These are phyloP conservation scores for Garra rufa DNA, from an alignment of 2,113 vertebrate genomes.

Conservation along the genomic window DNA sequence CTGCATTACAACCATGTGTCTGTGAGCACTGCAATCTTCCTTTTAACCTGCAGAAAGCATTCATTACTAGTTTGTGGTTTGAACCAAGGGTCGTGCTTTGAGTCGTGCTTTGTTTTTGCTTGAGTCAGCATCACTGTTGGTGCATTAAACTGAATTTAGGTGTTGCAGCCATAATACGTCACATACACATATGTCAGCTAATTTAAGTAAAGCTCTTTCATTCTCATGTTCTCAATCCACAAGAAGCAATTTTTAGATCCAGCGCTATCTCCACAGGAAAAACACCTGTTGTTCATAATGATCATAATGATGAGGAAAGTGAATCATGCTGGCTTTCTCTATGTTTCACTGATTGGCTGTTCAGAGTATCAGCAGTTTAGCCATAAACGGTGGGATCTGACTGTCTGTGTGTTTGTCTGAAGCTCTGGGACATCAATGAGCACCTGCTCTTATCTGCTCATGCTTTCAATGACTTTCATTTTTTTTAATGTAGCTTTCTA, in stretches of 20 bases:
- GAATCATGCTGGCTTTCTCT: background rate
- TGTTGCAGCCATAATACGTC: background rate
- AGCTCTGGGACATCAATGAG: too few relatives aligned
- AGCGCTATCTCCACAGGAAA: background rate
- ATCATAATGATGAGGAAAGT: background rate
- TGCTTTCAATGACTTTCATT: background rate
- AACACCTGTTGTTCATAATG: background rate
- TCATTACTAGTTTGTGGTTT: too few relatives aligned
- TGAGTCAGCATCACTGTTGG: too few relatives aligned
- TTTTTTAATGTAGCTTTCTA: background rate
- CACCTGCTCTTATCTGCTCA: background rate
- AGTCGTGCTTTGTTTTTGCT: too few relatives aligned
- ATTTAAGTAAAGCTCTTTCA: background rate
- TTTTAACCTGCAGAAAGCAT: too few relatives aligned
- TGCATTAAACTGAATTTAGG: too few relatives aligned
- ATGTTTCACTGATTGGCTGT: background rate
- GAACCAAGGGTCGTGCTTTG: too few relatives aligned
- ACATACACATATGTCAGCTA: background rate
- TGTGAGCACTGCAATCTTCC: background rate
- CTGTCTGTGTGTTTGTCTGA: background rate
- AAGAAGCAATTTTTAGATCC: background rate
- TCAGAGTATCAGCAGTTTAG: background rate
- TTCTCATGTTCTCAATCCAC: background rate
- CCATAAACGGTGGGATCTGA: background rate
- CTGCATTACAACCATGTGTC: background rate